Base-by-base conservation (phyloP, 1,140 invertebrate species). In the Drosophila carrolli region DNA sequence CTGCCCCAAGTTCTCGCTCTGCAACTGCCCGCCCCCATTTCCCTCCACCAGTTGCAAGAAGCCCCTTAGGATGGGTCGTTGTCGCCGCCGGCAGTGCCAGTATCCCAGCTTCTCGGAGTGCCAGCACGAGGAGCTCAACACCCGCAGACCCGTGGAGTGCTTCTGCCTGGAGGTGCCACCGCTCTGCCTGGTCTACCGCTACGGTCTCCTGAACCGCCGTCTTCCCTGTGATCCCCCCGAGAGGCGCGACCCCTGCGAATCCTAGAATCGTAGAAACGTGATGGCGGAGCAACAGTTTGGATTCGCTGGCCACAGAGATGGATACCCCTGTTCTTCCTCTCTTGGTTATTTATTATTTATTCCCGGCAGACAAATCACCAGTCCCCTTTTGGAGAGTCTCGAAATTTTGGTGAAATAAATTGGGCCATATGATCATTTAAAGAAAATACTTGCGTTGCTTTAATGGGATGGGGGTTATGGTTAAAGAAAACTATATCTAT, bases 31-130 rank as follows among this genome's bases (percentile, higher is more conserved):
- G 0, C 0, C 35, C 4, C 11, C 23, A 0, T 0, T 1, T 7
- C 1, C 9, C 1, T 2, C 37, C 0, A 44, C 35, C 11, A 38
- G 8, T 9, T 81, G 78, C 13, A 40, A 40, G 4, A 2, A 55
- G 0, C n/a, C 10, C 0, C 37, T 23, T 3, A 51, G 56, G 0
- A 4, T 0, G 1, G 14, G 4, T 7, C 13, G 48, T 1, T 58
- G 54, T 11, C 37, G 40, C 7, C 77, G 78, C 5, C 46, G 43
- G 1, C 29, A 41, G 0, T 71, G 63, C 5, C 43, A 55, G 37
- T 81, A 81, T 41, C 78, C 78, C 19, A 66, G 72, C 46, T 81
- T 80, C 48, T 81, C 78, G 0, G 78, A 81, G 48, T 81, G 78
- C 27, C 14, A 60, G 14, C 51, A 54, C 16, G 56, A 47, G 0